Base-by-base conservation (phyloP, 2,888 invertebrate species). In the Scelioninae gen. 1 region DNA sequence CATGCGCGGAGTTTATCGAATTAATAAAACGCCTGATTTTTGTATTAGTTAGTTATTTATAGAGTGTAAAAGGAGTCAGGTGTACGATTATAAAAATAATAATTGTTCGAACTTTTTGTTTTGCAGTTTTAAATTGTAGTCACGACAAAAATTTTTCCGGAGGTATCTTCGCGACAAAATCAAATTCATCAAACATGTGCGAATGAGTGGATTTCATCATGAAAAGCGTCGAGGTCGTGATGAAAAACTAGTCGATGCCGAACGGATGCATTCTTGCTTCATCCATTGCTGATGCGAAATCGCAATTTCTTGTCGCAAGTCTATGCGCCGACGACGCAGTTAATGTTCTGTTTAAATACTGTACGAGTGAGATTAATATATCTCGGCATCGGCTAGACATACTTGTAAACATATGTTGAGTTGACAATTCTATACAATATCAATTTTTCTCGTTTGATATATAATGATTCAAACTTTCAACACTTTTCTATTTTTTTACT, bases 231-330 rank as follows among this genome's bases (percentile, higher is more conserved):
- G 34, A 51, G 72, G 29, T 13, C 15, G 11, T 8, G 13, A 56
- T 31, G 74, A 77, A 77, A 77, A 77, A 77, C 68, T 53, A 69
- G 77, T 69, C 62, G 60, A 29, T 76, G n/a, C 40, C 32, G 51
- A 66, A 68, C 68, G 58, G 29, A 40, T 45, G 58, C 49, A 76
- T 58, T 75, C 75, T 75, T 58, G 60, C 43, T 29, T 60, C 65
- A 43, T 60, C 40, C 58, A 11, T 66, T 51, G 51, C 56, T 49
- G 68, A 76, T 76, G 60, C 43, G 66, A 76, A 76, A 76, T 68
- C 76, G 53, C 66, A 0, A 16, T 76, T 77, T 77, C 68, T 77
- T 69, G 77, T 68, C 51, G 29, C 51, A 11, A 13, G 5, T 55
- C 68, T 68, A 69, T 60, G 66, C 68, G 32, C 16, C 55, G 63